Percentiles rank a stretch among this genome's conserved stretches.
Conservation (phyloP, 2,888 invertebrate species). For the Leptopilina syphax region DNA sequence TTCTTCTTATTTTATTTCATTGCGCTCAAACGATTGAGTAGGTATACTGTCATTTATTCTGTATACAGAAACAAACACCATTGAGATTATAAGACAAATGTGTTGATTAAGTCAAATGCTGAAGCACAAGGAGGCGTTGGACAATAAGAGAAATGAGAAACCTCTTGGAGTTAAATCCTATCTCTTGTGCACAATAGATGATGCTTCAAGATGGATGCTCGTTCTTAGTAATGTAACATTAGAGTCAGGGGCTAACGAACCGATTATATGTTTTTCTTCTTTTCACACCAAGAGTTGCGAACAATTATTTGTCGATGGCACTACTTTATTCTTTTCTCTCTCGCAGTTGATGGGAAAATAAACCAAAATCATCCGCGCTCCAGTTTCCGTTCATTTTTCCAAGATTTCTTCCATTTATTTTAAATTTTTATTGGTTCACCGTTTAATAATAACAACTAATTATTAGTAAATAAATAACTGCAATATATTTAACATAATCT, state of each 20-base stretch:
- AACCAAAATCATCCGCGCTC: too few relatives aligned
- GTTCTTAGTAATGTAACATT: slow-evolving; percentile 22
- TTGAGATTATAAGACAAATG: neutral
- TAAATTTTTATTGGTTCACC: too few relatives aligned
- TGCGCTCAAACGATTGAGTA: slow-evolving; percentile 45
- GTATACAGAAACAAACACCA: slow-evolving; percentile 42
- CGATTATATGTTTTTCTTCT: neutral
- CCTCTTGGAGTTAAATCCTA: slow-evolving; percentile 19
- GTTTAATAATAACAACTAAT: too few relatives aligned
- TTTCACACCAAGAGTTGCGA: slow-evolving; percentile 2
- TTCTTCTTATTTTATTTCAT: too few relatives aligned
- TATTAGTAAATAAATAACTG: too few relatives aligned
- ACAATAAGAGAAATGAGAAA: slow-evolving; percentile 32
- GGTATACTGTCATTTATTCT: slow-evolving; percentile 59
- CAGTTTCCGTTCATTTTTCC: too few relatives aligned
- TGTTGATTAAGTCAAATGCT: slow-evolving; percentile 7
- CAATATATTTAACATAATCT: too few relatives aligned
- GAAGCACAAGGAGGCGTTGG: neutral
- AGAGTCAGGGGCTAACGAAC: slow-evolving; percentile 18
- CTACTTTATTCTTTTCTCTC: too few relatives aligned
- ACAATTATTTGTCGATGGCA: neutral
- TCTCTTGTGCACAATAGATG: slow-evolving; percentile 22
- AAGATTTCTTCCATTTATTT: too few relatives aligned
- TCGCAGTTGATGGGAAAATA: too few relatives aligned
- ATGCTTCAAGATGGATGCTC: neutral